These are phyloP conservation scores for Achroia grisella DNA, from an alignment of 1,140 invertebrate genomes.

Conservation along the genomic window DNA sequence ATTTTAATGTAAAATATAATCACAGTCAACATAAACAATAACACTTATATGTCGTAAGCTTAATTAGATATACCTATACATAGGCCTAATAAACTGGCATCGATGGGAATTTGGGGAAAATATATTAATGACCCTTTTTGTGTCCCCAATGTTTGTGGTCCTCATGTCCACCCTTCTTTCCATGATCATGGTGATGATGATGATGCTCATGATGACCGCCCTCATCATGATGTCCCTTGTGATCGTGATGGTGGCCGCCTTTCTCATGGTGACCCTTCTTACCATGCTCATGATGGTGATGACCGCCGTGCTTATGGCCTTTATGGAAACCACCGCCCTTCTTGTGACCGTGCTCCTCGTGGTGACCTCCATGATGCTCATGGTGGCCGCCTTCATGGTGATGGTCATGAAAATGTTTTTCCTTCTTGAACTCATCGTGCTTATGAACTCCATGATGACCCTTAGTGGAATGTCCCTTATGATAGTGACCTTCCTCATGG, in stretches of 20 bases:
- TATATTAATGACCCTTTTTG: conserved; percentile 73
- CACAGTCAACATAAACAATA: conserved; percentile 42
- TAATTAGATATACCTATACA: conserved; percentile 40
- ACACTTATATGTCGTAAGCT: conserved; percentile 32
- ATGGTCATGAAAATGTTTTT: conserved; percentile 81
- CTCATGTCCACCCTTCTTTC: conserved; percentile 77
- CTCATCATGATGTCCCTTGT: conserved; percentile 68
- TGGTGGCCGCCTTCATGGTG: conserved; percentile 82
- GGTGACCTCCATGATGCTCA: conserved; percentile 77
- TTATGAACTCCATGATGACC: conserved; percentile 86
- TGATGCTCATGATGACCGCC: conserved; percentile 75
- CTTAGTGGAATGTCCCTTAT: conserved; percentile 84
- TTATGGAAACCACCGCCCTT: conserved; percentile 80
- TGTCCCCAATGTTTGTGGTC: conserved; percentile 71
- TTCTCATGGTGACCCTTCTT: conserved; percentile 82
- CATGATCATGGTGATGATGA: conserved; percentile 77
- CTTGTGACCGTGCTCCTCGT: conserved; percentile 79
- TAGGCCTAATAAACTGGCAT: conserved; percentile 30
- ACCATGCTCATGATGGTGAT: conserved; percentile 79
- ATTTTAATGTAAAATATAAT: conserved; percentile 12
- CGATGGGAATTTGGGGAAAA: conserved; percentile 16
- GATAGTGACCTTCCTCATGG: conserved; percentile 77
- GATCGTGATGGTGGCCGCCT: conserved; percentile 72
- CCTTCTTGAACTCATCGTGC: conserved; percentile 78
- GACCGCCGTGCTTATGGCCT: conserved; percentile 77